Evolutionary conservation across 92 coral and sea anemone species (phyloP), one percentile per base, ranked within the genome.

Genomic region (Porites divaricata): DNA sequence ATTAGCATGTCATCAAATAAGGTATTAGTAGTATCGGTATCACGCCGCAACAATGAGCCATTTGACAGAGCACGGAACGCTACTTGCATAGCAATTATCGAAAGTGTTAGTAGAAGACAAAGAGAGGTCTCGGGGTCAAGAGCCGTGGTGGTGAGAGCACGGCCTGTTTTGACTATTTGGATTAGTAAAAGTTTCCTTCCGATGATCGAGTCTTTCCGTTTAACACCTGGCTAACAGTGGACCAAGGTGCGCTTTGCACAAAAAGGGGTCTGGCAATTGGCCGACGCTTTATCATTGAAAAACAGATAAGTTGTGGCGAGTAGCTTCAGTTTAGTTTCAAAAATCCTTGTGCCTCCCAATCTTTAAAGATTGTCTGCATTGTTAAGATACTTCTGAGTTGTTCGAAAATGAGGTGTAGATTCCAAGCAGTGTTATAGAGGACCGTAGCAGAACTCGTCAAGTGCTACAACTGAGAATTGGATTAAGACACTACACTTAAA

Each of bases 81-180:
- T 63, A 57, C 58, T 15, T 57, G 89, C 77, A 78, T 53, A 57
- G 89, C 81, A 78, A 89, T 89, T 89, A 89, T 57, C 89, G 63
- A 70, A 84, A 68, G 86, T 79, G 88, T 85, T 73, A 85, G 89
- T 74, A 24, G 50, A 13, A 85, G 86, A 85, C 78, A 80, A 85
- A 73, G 73, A 71, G 68, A 89, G 89, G 89, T 84, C 77, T 79
- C 2, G 28, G 64, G 92, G 92, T 89, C 92, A 89, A 89, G 72
- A 78, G 79, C 79, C 69, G 21, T 74, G 78, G 86, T 82, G 79
- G 79, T 45, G 78, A 82, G 50, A 35, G 45, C 64, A 76, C 48
- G 21, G 69, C 76, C 72, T 80, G 76, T 80, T 76, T 80, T 65
- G 83, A 79, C 77, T 70, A 61, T 81, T 81, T 82, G 79, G 62